These are phyloP conservation scores for Poecilia latipinna DNA, from an alignment of 2,113 vertebrate species.

Conservation along the genomic window DNA sequence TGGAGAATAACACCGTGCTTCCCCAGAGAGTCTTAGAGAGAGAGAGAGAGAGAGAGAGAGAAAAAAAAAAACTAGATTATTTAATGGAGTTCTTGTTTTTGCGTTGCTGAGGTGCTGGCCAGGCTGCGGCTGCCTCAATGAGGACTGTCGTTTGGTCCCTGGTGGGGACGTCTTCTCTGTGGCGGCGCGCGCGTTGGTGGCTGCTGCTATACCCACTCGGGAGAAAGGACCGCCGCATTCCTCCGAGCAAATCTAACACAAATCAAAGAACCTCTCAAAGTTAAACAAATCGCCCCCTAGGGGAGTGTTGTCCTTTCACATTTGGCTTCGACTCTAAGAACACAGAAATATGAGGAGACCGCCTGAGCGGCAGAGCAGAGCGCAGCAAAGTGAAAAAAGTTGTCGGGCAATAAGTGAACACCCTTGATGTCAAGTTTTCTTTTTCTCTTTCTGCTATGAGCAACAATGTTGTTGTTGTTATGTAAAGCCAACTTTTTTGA, in stretches of 20 bases:
- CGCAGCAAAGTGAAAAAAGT: conserved; percentile 41
- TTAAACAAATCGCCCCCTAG: conserved; percentile 82
- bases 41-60: neutral
- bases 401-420: conserved; percentile 33
- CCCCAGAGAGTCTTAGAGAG: conserved; percentile 45
- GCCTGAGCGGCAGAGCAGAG: conserved; percentile 57
- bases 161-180: conserved; percentile 70
- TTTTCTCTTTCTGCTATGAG: neutral
- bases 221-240: conserved; percentile 64
- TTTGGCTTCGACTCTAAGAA: conserved; percentile 63
- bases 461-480: neutral
- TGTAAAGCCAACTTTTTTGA: too few species aligned
- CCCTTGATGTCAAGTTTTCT: neutral
- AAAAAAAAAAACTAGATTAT: conserved; percentile 4
- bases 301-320: conserved; percentile 72
- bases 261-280: conserved; percentile 83
- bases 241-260: conserved; percentile 76
- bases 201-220: conserved; percentile 59
- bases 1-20: conserved; percentile 52
- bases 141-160: conserved; percentile 67
- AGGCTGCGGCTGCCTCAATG: conserved; percentile 53
- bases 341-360: conserved; percentile 67
- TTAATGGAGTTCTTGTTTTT: conserved; percentile 56
- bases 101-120: conserved; percentile 47
- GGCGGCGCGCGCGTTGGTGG: conserved; percentile 63